phyloP scores from a whole-genome alignment of 2,113 vertebrate species.

The Phalacrocorax carbo region DNA sequence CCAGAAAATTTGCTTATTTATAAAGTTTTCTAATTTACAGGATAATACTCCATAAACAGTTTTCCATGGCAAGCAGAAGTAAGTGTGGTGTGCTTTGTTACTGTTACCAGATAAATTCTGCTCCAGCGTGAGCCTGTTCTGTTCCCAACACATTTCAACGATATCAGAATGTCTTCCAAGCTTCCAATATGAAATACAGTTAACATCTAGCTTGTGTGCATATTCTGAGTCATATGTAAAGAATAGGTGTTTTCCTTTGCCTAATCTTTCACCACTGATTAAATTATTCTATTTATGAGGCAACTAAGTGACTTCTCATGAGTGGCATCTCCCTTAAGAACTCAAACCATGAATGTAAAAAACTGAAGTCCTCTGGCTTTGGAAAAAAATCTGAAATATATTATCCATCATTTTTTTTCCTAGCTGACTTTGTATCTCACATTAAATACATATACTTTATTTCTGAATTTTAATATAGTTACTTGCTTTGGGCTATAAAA shows the following conservation, averaged over 20 bases:
- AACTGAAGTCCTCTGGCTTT: background rate
- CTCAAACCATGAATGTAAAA: background rate
- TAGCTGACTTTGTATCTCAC: background rate
- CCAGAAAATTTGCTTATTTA: background rate
- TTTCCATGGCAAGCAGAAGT: background rate
- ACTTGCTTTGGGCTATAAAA: constrained; percentile 44
- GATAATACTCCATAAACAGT: background rate
- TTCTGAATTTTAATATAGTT: background rate
- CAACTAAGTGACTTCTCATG: background rate
- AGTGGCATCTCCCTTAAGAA: background rate
- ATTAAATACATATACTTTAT: background rate
- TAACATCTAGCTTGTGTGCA: background rate
- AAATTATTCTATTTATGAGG: background rate
- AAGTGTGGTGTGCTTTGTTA: background rate
- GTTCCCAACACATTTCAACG: background rate
- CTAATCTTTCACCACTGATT: background rate
- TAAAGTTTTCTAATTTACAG: background rate
- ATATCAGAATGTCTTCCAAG: background rate
- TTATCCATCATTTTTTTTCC: background rate
- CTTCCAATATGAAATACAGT: background rate
- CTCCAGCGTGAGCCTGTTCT: background rate
- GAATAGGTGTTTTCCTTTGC: background rate
- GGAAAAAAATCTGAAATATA: background rate
- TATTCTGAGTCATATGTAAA: background rate
- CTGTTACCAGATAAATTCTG: background rate